Conservation (phyloP, 2,888 invertebrate genomes). For the Scaptomyza flava region DNA sequence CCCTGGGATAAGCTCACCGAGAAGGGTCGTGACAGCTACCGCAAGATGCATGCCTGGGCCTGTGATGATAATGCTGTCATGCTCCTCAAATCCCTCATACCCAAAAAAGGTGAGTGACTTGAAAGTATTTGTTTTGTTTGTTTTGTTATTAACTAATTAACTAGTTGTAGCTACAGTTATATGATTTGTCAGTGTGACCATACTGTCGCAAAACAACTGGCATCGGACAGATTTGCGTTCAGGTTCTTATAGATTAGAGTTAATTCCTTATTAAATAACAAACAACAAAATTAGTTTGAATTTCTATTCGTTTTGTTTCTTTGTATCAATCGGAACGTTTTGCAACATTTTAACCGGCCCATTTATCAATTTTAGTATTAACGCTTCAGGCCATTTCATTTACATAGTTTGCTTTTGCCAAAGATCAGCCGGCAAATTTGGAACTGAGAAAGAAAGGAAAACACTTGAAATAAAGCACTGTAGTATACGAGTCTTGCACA, state of each 20-base stretch:
- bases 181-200: constrained; percentile 4
- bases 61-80: constrained; percentile 98
- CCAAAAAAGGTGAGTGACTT: constrained; percentile 94
- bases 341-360: neutral
- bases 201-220: constrained; percentile 5
- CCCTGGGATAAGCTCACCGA: constrained; percentile 99
- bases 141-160: constrained; percentile 13
- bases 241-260: neutral
- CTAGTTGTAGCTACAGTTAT: constrained; percentile 1
- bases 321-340: neutral
- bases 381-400: neutral
- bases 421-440: neutral
- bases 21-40: constrained; percentile 99
- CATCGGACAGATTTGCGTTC: constrained; percentile 14
- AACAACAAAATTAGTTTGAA: no score
- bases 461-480: neutral
- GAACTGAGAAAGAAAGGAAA: neutral
- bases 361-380: neutral
- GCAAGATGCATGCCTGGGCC: constrained; percentile 99
- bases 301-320: neutral
- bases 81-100: constrained; percentile 98
- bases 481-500: constrained; percentile 3
- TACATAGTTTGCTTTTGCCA: neutral
- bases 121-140: neutral
- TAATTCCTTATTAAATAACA: neutral